Evolutionary conservation across 1,140 invertebrate genomes (phyloP).

Genomic region (Drosophila navojoa): DNA sequence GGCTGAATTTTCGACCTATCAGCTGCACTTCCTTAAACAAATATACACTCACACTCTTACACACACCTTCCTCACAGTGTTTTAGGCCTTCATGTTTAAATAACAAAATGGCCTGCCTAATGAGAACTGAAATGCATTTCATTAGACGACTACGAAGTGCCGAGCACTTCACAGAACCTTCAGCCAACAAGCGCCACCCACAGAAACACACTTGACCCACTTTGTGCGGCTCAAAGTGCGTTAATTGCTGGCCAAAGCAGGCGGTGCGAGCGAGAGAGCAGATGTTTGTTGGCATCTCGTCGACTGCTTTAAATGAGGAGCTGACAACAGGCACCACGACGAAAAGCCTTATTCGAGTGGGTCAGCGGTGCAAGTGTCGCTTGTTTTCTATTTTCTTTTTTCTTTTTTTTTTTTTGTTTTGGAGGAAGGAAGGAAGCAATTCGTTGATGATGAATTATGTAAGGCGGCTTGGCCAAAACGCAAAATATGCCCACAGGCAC

Average conservation of each 20-base stretch:
- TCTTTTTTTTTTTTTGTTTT: too few species aligned
- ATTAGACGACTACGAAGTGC: constrained; percentile 67
- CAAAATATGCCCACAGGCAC: neutral
- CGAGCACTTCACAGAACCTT: constrained; percentile 54
- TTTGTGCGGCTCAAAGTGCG: constrained; percentile 59
- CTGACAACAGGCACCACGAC: constrained; percentile 47
- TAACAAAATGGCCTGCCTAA: constrained; percentile 76
- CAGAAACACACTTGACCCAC: constrained; percentile 62
- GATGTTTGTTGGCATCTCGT: too few species aligned
- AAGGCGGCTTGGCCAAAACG: constrained; percentile 12
- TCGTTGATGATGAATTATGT: constrained; percentile 60
- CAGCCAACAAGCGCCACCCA: constrained; percentile 1
- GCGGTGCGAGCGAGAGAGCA: neutral
- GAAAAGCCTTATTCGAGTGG: constrained; percentile 3
- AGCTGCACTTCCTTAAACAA: neutral
- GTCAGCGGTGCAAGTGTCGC: constrained; percentile 16
- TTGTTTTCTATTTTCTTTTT: constrained; percentile 1
- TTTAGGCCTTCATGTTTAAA: constrained; percentile 27
- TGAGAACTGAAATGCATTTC: constrained; percentile 78
- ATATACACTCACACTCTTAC: neutral
- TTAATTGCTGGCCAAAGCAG: constrained; percentile 66
- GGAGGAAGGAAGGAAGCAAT: constrained; percentile 2
- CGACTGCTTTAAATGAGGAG: constrained; percentile 21
- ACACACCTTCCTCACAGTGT: neutral
- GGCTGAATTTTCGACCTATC: too few species aligned